These are phyloP conservation scores for Parasteatoda lunata DNA, from an alignment of 2,888 invertebrate genomes.

Conservation along the genomic window DNA sequence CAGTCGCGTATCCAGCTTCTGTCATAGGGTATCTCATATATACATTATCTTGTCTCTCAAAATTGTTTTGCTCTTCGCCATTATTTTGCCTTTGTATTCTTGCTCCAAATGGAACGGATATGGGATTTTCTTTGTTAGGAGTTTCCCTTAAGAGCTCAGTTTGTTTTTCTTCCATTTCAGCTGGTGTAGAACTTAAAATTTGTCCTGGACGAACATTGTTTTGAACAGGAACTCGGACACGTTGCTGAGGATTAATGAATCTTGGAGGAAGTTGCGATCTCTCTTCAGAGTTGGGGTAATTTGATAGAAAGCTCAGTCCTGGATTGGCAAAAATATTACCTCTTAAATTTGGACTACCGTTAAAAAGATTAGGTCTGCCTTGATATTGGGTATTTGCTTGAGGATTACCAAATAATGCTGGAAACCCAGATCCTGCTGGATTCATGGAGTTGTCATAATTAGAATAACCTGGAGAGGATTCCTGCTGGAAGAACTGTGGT, in stretches of 20 bases:
- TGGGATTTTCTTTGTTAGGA: constrained; percentile 21
- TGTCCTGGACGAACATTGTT: background rate
- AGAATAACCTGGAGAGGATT: background rate
- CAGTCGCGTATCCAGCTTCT: constrained; percentile 55
- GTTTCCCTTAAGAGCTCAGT: background rate
- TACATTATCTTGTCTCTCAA: constrained; percentile 12
- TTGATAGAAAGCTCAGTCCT: constrained; percentile 7
- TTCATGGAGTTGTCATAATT: constrained; percentile 4
- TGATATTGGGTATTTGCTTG: constrained; percentile 29
- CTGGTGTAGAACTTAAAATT: background rate
- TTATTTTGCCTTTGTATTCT: constrained; percentile 13
- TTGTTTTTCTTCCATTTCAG: background rate
- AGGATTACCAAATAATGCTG: constrained; percentile 15
- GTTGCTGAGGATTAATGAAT: background rate
- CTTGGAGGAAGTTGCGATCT: background rate
- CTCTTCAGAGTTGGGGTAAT: background rate
- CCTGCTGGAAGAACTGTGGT: constrained; percentile 3
- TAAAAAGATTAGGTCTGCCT: constrained; percentile 24
- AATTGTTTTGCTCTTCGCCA: background rate
- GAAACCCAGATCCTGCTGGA: constrained; percentile 27
- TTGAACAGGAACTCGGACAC: background rate
- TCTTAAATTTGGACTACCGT: background rate
- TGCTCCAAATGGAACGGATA: constrained; percentile 32
- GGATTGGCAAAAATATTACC: constrained; percentile 21
- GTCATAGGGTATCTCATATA: constrained; percentile 46